Evolutionary conservation across 2,888 invertebrate species (phyloP), one percentile per base, ranked within the genome.

Genomic region (Autographa gamma): DNA sequence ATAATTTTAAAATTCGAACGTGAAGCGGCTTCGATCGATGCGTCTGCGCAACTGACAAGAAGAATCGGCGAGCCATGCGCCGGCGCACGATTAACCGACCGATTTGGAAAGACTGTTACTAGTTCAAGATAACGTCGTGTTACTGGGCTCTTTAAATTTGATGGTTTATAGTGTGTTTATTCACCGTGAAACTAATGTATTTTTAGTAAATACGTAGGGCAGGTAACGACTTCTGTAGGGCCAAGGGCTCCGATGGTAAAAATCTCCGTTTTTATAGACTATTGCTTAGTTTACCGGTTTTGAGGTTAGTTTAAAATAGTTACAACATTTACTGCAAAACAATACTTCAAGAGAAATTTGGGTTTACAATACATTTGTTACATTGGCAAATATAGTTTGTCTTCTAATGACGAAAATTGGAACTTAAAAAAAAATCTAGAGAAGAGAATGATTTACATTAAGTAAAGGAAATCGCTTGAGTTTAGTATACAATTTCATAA

Each of bases 141-240:
- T 25, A 16, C 13, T 19, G 18, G 9, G 38, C 38, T 34, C 81
- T 82, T 83, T 60, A 68, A 88, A 74, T 76, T 69, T 71, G 81
- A 65, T 32, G 86, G 77, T 7, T 89, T 71, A 63, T 68, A 68
- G 76, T 78, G 81, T 94, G 93, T 95, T 94, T 95, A 93, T 94
- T 90, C 93, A 91, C 90, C 92, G 91, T 93, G 90, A 89, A 92
- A 89, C 89, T 86, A 88, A 90, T 90, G 92, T 95, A 95, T 94
- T 95, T 95, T 93, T 95, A 94, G 94, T 92, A 89, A 91, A 92
- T 91, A 91, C 87, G 87, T 87, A 88, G 89, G 89, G 89, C 95
- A 95, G 95, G 95, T 95, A 95, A 91, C 87, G 85, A 90, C 86
- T 88, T 89, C 86, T 86, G 86, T 86, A 91, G 92, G 92, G 90